A percentile compares a stretch with the other conserved stretches of the same genome.
phyloP scores from a whole-genome alignment of 1,140 invertebrate species.

The Orussus abietinus region DNA sequence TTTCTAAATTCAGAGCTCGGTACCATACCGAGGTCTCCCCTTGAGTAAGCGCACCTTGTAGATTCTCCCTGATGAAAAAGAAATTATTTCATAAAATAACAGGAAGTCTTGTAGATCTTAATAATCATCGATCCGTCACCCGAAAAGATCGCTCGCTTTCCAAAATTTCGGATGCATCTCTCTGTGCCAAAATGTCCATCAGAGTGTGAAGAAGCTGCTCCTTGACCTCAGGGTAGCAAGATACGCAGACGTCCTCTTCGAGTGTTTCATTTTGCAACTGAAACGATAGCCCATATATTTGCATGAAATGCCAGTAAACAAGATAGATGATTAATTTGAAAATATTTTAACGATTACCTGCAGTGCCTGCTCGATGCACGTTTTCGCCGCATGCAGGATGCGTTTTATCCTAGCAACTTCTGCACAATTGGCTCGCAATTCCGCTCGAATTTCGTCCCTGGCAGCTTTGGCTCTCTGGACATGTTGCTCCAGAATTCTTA shows the following conservation, averaged over 20 bases:
- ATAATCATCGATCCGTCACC: slow-evolving; percentile 2
- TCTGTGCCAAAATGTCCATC: slow-evolving; percentile 26
- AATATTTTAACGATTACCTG: too few species aligned
- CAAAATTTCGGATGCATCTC: too few species aligned
- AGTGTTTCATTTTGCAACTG: slow-evolving; percentile 24
- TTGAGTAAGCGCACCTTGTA: too few species aligned
- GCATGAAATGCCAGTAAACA: too few species aligned
- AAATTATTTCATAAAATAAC: too few species aligned
- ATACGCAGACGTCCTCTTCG: slow-evolving; percentile 19
- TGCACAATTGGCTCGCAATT: slow-evolving; percentile 50
- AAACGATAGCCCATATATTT: too few species aligned
- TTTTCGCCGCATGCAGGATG: slow-evolving; percentile 58
- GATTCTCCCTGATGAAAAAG: too few species aligned
- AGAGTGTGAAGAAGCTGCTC: slow-evolving; percentile 35
- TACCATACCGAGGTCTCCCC: too few species aligned
- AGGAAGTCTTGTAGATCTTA: not conserved
- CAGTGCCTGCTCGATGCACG: slow-evolving; percentile 57
- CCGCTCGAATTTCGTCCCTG: slow-evolving; percentile 47
- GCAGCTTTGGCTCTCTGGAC: slow-evolving; percentile 54
- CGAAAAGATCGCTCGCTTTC: slow-evolving; percentile 11
- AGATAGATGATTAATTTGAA: too few species aligned
- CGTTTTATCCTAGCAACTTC: slow-evolving; percentile 55
- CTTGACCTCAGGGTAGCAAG: slow-evolving; percentile 22
- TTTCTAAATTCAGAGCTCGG: too few species aligned
- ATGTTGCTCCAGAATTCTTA: slow-evolving; percentile 57